These are phyloP conservation scores for Pentamera pediparva DNA, from an alignment of 53 echinoderm and acorn worm genomes.

Conservation along the genomic window DNA sequence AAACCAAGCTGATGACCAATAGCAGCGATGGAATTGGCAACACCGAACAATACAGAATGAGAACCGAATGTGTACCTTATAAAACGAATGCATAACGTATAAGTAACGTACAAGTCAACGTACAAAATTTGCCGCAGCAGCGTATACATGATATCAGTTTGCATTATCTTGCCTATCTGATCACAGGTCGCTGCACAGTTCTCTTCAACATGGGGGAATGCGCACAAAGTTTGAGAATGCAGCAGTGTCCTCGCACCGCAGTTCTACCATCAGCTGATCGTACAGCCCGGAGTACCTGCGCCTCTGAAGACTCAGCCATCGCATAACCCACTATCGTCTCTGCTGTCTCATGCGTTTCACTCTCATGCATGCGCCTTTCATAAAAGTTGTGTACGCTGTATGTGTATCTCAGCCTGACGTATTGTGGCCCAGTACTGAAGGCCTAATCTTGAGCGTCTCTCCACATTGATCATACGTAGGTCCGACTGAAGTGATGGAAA, in stretches of 20 bases:
- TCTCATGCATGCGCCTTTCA: neutral
- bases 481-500: neutral
- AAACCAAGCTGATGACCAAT: no score
- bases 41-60: neutral
- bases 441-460: neutral
- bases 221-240: neutral
- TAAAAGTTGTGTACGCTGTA: neutral
- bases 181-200: neutral
- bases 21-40: no score
- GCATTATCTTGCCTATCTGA: neutral
- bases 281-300: neutral
- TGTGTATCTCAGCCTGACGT: neutral
- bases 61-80: neutral
- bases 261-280: neutral
- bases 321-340: neutral
- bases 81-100: neutral
- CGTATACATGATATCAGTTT: neutral
- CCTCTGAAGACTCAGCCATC: neutral
- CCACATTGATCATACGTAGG: neutral
- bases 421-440: neutral
- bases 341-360: neutral
- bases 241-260: neutral
- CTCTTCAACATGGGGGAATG: neutral
- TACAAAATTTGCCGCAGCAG: neutral
- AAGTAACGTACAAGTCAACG: neutral